Base-by-base conservation (phyloP, 2,888 invertebrate species). In the Melinopterus prodromus region DNA sequence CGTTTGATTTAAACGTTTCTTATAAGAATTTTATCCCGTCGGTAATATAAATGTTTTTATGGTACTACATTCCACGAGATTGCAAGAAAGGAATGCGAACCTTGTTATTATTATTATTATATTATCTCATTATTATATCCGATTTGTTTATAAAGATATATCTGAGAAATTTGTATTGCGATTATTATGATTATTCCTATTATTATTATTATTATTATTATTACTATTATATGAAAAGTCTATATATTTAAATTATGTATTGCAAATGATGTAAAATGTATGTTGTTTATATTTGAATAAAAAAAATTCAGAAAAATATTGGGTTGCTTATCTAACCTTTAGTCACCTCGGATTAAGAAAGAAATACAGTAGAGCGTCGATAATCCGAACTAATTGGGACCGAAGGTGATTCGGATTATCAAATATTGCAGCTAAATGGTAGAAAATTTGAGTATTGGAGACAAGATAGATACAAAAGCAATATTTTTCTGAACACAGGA, bases 251-350 rank as follows among this genome's bases (percentile, higher is more conserved):
- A 84, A 84, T 79, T 80, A 81, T 81, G 77, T 74, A 37, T 74
- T 36, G n/a, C 35, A 80, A 78, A 80, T 78, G 77, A 80, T 80
- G 76, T 78, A 77, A 76, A 77, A 80, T 85, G 84, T 86, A 87
- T 86, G 87, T 87, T 87, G 86, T 86, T 86, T 86, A 86, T 87
- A 86, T 87, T 86, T 87, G 85, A 86, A 86, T 86, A 86, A 85
- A 86, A 86, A 80, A 80, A 79, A n/a, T 16, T 9, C 35, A 26
- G 37, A 36, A n/a, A 16, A 74, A 35, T 36, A n/a, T 26, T 26
- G 26, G 26, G 1, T 26, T 26, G 3, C 26, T 26, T 26, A 26
- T 26, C 26, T 26, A 2, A 3, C 26, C 26, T 26, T 26, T 26
- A 26, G 26, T 3, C 1, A 26, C 26, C 26, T 26, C 2, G 3